Evolutionary conservation across 2,797 vertebrate species (phyloP).

Genomic region (Peromyscus melanophrys): DNA sequence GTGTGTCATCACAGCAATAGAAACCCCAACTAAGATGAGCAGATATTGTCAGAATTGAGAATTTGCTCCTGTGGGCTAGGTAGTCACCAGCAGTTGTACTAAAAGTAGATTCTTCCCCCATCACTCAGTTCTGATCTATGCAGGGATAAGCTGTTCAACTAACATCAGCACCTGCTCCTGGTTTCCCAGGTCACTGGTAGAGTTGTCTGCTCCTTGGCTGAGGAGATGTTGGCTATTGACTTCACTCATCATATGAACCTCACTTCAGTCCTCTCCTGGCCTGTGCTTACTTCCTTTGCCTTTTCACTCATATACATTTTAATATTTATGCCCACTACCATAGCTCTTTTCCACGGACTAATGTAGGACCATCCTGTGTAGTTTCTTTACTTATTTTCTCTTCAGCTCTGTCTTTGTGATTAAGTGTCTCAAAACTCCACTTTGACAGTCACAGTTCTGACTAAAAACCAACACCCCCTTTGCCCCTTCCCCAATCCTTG

Average conservation of each 20-base stretch:
- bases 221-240: neutral
- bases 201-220: neutral
- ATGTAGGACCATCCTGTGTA: neutral
- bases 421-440: slow-evolving; percentile 11
- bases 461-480: neutral
- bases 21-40: neutral
- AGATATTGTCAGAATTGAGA: neutral
- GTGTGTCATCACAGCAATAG: neutral
- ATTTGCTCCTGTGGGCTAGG: neutral
- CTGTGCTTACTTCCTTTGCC: neutral
- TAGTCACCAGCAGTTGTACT: neutral
- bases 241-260: neutral
- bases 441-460: neutral
- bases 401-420: neutral
- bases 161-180: neutral
- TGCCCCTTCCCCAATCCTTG: neutral
- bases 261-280: neutral
- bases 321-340: neutral
- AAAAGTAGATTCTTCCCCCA: neutral
- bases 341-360: neutral
- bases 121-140: neutral
- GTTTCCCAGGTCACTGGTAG: neutral
- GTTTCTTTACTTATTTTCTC: neutral
- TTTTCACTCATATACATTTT: neutral
- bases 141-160: neutral